A percentile compares a stretch with the other conserved stretches of the same genome.
phyloP scores from a whole-genome alignment of 2,797 vertebrate genomes.

The Staurois parvus region DNA sequence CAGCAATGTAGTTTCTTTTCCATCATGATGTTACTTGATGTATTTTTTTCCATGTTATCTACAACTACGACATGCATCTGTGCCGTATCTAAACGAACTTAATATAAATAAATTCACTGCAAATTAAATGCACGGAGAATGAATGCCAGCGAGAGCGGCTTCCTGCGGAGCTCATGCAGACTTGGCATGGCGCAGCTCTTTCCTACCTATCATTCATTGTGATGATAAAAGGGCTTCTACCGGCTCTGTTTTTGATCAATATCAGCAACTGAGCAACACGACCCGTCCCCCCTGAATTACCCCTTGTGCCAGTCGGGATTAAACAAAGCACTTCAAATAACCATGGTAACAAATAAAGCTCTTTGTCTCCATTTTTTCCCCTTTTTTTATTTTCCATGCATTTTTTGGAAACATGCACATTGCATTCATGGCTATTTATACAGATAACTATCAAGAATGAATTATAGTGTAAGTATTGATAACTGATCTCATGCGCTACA shows the following conservation, averaged over 20 bases:
- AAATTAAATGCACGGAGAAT: constrained; percentile 38
- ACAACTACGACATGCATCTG: not conserved
- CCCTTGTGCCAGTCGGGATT: constrained; percentile 76
- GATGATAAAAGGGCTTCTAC: constrained; percentile 60
- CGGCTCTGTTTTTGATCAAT: constrained; percentile 74
- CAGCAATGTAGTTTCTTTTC: too few species aligned
- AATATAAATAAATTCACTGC: constrained; percentile 34
- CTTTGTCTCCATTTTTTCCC: constrained; percentile 71
- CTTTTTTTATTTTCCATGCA: constrained; percentile 37
- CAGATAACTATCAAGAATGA: constrained; percentile 5
- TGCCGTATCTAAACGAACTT: constrained; percentile 11
- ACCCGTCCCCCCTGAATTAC: constrained; percentile 73
- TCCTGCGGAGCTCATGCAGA: constrained; percentile 39
- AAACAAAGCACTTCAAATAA: constrained; percentile 76
- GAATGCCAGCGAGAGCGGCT: constrained; percentile 23
- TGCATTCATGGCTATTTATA: constrained; percentile 16
- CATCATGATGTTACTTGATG: too few species aligned
- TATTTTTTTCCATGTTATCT: not conserved
- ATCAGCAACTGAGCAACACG: constrained; percentile 73
- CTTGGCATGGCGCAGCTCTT: constrained; percentile 20
- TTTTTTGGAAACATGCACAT: constrained; percentile 22
- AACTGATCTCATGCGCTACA: not conserved
- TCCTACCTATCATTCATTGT: constrained; percentile 53
- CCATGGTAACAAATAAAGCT: constrained; percentile 79
- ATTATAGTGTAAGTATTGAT: not conserved